Base-by-base conservation (phyloP, 1,140 invertebrate genomes). In the Pseudomyrmex cubaensis region DNA sequence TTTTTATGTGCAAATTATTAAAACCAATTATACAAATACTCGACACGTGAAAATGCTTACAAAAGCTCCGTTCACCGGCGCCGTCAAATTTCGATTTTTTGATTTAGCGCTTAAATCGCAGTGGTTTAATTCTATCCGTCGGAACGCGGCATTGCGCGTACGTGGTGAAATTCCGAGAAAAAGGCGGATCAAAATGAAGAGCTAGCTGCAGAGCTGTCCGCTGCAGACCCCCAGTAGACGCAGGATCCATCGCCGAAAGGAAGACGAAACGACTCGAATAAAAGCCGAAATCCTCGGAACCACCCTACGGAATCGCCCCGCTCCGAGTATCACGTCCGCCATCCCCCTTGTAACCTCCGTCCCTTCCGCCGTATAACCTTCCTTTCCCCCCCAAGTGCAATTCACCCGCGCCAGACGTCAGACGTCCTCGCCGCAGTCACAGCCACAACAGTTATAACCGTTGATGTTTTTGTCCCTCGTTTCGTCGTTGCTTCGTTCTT, bases 381-480 rank as follows among this genome's bases (percentile, higher is more conserved):
- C 22, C 22, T 5, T 54, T 17, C 50, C 1, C 52, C 48, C 82
- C 66, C 25, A 73, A 64, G 63, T 69, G 64, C 76, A 69, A 69
- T 78, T 78, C 63, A 57, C 76, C 76, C 75, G 52, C 64, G 35
- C 76, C 76, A 78, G 76, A 78, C 76, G 46, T 78, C 76, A 78
- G 76, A 78, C 82, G 64, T 83, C 80, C 48, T 64, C 85, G 56
- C 57, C 84, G 74, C 77, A 83, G 62, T 67, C 82, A 73, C 73
- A 78, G 75, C 76, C 86, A 69, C 76, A 78, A 78, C 64, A 69
- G 64, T 78, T 78, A 78, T 78, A 69, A 69, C 76, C 35, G 76
- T 69, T 78, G 88, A 85, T 87, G 82, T 87, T 90, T 87, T 90
- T 88, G 86, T 86, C 89, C 85, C 87, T 89, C 78, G 76, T 89